Conservation (phyloP, 1,140 invertebrate genomes). For the Drosophila paulistorum region DNA sequence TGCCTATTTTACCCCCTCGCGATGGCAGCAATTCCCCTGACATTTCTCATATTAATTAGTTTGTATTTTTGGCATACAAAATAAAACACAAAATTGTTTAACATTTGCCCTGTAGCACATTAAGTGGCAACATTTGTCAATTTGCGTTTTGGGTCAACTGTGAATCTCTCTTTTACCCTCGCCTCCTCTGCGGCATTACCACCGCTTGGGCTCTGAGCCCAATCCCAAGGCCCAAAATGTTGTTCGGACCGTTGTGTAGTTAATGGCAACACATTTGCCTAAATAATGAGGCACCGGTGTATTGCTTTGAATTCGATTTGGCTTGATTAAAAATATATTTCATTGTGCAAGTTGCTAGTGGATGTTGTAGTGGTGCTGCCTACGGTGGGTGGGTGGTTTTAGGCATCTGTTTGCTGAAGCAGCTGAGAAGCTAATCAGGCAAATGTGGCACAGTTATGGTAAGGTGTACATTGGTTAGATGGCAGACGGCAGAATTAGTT, state of each 20-base stretch:
- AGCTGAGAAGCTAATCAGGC: constrained; percentile 76
- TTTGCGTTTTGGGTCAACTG: constrained; percentile 55
- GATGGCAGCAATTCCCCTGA: constrained; percentile 36
- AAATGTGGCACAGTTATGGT: constrained; percentile 63
- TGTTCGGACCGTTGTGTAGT: constrained; percentile 55
- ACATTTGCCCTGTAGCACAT: constrained; percentile 71
- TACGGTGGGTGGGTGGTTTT: constrained; percentile 37
- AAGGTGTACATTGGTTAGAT: constrained; percentile 51
- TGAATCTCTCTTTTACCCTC: neutral
- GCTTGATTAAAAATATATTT: constrained; percentile 80
- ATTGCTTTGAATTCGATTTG: constrained; percentile 79
- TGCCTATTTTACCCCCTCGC: neutral
- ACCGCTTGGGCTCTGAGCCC: neutral
- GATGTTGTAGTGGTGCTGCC: constrained; percentile 9
- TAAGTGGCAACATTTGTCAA: constrained; percentile 80
- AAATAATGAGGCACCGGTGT: constrained; percentile 79
- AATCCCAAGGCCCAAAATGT: constrained; percentile 4
- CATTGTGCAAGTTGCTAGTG: constrained; percentile 57
- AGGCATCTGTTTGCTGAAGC: neutral
- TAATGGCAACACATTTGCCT: constrained; percentile 78
- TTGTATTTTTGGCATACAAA: constrained; percentile 77
- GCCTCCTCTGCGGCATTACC: neutral
- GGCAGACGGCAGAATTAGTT: constrained; percentile 3
- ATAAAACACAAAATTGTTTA: constrained; percentile 72
- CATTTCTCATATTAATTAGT: constrained; percentile 74